Conservation (phyloP, 2,113 vertebrate species). For the Thomomys bottae region DNA sequence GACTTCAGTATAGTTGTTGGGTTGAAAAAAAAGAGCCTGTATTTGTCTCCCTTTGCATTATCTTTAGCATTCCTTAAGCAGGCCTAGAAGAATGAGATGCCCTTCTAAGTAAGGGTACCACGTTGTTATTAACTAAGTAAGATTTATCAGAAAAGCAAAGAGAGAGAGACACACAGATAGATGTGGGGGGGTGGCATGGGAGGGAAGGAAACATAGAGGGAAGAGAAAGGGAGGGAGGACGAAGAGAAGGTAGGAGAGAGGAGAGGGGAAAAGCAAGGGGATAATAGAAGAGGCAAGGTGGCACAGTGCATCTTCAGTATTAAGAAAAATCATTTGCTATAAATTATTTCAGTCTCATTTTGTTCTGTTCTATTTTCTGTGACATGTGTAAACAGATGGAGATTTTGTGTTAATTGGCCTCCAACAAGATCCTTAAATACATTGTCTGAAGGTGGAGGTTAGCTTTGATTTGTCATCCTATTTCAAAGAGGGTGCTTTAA, state of each 20-base stretch:
- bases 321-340: not conserved
- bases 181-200: too few relatives aligned
- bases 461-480: not conserved
- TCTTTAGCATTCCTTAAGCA: not conserved
- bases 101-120: not conserved
- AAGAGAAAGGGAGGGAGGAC: too few relatives aligned
- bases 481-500: not conserved
- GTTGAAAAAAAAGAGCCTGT: not conserved
- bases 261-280: too few relatives aligned
- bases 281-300: not conserved
- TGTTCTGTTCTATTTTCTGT: not conserved
- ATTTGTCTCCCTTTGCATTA: not conserved
- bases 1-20: not conserved
- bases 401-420: conserved; percentile 52
- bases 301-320: not conserved
- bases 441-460: conserved; percentile 14
- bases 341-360: not conserved
- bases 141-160: not conserved
- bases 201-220: too few relatives aligned
- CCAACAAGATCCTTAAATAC: not conserved
- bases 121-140: not conserved
- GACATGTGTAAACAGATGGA: conserved; percentile 7
- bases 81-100: not conserved
- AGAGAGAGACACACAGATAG: too few relatives aligned
- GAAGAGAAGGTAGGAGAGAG: too few relatives aligned